phyloP scores from a whole-genome alignment of 2,113 vertebrate species.

The Semicossyphus pulcher region DNA sequence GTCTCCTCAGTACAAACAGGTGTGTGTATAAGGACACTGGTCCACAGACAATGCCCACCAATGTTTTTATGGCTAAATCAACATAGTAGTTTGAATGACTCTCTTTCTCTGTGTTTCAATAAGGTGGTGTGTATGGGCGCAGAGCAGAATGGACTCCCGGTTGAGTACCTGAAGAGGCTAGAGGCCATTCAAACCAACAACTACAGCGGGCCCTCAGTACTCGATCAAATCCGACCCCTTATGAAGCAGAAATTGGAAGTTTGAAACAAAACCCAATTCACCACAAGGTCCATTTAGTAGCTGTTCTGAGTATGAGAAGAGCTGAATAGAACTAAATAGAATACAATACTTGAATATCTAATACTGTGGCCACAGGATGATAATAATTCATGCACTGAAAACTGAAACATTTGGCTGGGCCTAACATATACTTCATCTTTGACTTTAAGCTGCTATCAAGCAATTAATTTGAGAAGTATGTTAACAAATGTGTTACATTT shows the following conservation, averaged over 20 bases:
- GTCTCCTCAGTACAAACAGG: constrained; percentile 96
- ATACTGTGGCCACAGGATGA: constrained; percentile 7
- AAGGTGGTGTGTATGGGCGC: constrained; percentile 93
- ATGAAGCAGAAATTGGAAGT: not conserved
- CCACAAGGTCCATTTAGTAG: not conserved
- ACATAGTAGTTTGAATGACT: not conserved
- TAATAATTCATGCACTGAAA: constrained; percentile 5
- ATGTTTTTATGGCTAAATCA: not conserved
- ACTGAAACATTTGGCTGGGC: not conserved
- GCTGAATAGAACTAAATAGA: not conserved
- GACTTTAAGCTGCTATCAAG: not conserved
- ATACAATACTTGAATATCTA: not conserved
- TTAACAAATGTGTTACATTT: constrained; percentile 7
- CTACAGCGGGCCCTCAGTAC: constrained; percentile 82
- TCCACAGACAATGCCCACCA: not conserved
- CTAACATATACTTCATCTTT: not conserved
- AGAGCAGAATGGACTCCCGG: constrained; percentile 88
- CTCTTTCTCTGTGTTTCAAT: not conserved
- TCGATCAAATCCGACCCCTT: constrained; percentile 68
- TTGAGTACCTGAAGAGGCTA: constrained; percentile 88
- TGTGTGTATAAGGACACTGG: constrained; percentile 42
- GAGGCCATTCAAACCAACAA: constrained; percentile 88
- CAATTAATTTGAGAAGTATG: not conserved
- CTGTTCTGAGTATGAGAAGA: not conserved
- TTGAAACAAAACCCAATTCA: not conserved